These are phyloP conservation scores for Idris sp. DNA, from an alignment of 1,140 invertebrate genomes.

Conservation along the genomic window DNA sequence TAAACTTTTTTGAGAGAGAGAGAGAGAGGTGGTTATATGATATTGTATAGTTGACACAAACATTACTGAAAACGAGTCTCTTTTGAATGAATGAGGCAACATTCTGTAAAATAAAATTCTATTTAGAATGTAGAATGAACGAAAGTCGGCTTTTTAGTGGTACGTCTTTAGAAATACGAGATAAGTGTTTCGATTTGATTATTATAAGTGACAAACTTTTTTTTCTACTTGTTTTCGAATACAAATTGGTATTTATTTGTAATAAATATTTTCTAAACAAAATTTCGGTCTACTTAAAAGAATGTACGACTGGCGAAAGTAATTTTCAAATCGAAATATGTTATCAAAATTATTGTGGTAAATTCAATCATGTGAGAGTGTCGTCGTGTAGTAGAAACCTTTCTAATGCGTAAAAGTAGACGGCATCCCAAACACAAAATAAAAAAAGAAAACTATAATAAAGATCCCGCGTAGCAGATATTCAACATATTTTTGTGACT, in stretches of 20 bases:
- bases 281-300: too few relatives aligned
- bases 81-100: constrained; percentile 47
- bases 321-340: too few relatives aligned
- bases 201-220: too few relatives aligned
- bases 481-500: constrained; percentile 75
- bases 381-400: constrained; percentile 56
- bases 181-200: constrained; percentile 27
- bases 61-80: constrained; percentile 45
- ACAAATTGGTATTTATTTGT: too few relatives aligned
- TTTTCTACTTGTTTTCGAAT: constrained; percentile 5
- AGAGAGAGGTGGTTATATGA: constrained; percentile 70
- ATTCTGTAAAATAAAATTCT: constrained; percentile 74
- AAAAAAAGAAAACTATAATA: constrained; percentile 33
- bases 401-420: constrained; percentile 48
- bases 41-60: constrained; percentile 72
- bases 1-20: too few relatives aligned
- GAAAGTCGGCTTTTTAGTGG: constrained; percentile 49
- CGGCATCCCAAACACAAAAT: constrained; percentile 43
- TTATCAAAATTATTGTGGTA: too few relatives aligned
- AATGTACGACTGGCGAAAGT: too few relatives aligned
- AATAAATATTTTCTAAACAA: too few relatives aligned
- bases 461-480: constrained; percentile 48
- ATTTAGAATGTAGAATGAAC: constrained; percentile 58
- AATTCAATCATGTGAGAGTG: constrained; percentile 36
- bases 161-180: constrained; percentile 22